Evolutionary conservation across 2,797 vertebrate species (phyloP), one percentile per base, ranked within the genome.

Genomic region (Falco rusticolus): DNA sequence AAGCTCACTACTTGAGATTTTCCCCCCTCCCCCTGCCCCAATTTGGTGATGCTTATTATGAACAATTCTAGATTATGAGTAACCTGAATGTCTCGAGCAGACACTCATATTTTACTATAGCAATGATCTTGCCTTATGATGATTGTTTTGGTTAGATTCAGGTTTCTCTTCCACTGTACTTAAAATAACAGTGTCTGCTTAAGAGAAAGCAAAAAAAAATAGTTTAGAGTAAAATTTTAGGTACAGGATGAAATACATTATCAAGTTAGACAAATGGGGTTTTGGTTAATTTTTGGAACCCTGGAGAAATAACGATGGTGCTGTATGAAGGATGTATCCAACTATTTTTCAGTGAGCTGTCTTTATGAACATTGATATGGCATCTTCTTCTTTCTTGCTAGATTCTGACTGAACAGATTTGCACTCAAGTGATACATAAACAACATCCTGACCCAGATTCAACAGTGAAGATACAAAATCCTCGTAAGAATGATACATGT

Each of bases 391-490:
- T 48, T 95, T 81, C 89, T 90, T 94, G 78, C 29, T 92, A 99
- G 99, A 99, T 99, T 97, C 98, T 99, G 87, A 99, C 99, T 68
- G 99, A 99, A 97, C 99, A 99, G 97, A 99, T 99, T 98, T 99
- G 99, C 97, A 99, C 99, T 96, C 99, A 99, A 97, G 99, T 99
- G 94, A 98, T 99, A 96, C 99, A 99, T 98, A 99, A 99, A 97
- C 99, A 99, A 84, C 99, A 99, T 97, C 99, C 99, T 95, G 99
- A 99, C 96, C 99, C 99, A 31, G 99, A 99, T 98, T 99, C 99
- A 94, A 97, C 98, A 33, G 98, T 99, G 96, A 99, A 99, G 98
- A 99, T 99, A 96, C 99, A 99, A 97, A 99, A 99, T 98, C 99
- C 99, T 95, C 99, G 99, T 99, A 98, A 99, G 99, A 98, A 97